A percentile compares a stretch with the other conserved stretches of the same genome.
phyloP scores from a whole-genome alignment of 1,140 invertebrate species.

The Plectrocnemia conspersa region DNA sequence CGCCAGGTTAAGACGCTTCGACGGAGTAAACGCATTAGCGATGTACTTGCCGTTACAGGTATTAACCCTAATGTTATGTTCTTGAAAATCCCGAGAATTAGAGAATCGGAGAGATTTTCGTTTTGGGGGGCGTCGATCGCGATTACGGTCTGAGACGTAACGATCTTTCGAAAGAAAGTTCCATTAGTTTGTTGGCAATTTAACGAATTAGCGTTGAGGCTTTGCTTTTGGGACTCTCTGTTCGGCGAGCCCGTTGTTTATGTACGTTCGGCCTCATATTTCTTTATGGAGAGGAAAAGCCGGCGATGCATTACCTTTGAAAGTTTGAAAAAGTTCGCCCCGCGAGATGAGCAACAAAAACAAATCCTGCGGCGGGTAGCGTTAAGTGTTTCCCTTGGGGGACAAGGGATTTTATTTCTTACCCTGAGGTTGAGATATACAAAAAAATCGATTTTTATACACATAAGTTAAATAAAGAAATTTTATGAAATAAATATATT shows the following conservation, averaged over 20 bases:
- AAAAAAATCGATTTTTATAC: too few species aligned
- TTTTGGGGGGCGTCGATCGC: too few species aligned
- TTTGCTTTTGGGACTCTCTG: too few species aligned
- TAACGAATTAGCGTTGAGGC: too few species aligned
- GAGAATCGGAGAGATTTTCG: too few species aligned
- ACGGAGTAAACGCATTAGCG: conserved; percentile 19
- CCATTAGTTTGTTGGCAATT: too few species aligned
- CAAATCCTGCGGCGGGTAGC: neutral
- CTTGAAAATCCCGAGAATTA: neutral
- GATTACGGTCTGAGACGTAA: too few species aligned
- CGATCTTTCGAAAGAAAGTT: too few species aligned
- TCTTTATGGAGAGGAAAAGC: conserved; percentile 25
- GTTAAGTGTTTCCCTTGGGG: conserved; percentile 1
- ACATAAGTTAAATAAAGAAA: too few species aligned
- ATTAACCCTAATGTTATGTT: conserved; percentile 11
- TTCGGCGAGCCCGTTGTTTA: conserved; percentile 24
- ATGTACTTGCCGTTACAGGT: conserved; percentile 2
- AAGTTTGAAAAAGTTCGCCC: conserved; percentile 14
- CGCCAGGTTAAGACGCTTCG: conserved; percentile 16
- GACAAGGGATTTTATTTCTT: neutral
- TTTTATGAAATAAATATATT: too few species aligned
- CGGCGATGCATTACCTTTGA: conserved; percentile 16
- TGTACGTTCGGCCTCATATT: conserved; percentile 24
- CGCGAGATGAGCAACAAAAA: conserved; percentile 18
- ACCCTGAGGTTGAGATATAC: too few species aligned